Conservation (phyloP, 2,797 vertebrate genomes). For the Enteromius unitaeniatus region DNA sequence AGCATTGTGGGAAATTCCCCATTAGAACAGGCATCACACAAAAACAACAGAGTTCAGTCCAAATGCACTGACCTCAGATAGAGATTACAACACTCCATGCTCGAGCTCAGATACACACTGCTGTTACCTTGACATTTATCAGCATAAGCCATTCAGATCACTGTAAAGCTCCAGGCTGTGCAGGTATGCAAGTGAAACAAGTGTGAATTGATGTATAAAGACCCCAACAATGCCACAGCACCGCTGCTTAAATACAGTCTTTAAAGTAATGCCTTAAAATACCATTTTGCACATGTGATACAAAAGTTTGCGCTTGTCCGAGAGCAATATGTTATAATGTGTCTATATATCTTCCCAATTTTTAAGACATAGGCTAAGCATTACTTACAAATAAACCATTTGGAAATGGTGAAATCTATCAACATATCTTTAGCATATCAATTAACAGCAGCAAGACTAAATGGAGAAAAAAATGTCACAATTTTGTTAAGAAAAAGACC, state of each 20-base stretch:
- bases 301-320: neutral
- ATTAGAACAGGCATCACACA: slow-evolving; percentile 11
- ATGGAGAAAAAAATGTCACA: neutral
- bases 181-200: slow-evolving; percentile 7
- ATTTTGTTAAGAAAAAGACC: neutral
- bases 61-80: slow-evolving; percentile 13
- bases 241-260: neutral
- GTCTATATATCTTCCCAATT: neutral
- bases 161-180: slow-evolving; percentile 20
- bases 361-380: neutral
- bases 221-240: neutral
- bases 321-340: neutral
- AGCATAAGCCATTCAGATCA: slow-evolving; percentile 10
- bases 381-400: neutral
- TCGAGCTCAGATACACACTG: neutral
- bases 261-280: neutral
- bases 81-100: slow-evolving; percentile 6
- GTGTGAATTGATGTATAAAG: neutral
- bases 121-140: slow-evolving; percentile 30
- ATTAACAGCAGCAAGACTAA: neutral
- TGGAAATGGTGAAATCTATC: neutral
- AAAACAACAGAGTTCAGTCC: slow-evolving; percentile 28
- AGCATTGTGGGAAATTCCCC: slow-evolving; percentile 44
- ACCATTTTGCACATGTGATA: neutral
- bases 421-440: too few species aligned